Evolutionary conservation across 1,140 invertebrate species (phyloP).

Genomic region (Drosophila dunni): DNA sequence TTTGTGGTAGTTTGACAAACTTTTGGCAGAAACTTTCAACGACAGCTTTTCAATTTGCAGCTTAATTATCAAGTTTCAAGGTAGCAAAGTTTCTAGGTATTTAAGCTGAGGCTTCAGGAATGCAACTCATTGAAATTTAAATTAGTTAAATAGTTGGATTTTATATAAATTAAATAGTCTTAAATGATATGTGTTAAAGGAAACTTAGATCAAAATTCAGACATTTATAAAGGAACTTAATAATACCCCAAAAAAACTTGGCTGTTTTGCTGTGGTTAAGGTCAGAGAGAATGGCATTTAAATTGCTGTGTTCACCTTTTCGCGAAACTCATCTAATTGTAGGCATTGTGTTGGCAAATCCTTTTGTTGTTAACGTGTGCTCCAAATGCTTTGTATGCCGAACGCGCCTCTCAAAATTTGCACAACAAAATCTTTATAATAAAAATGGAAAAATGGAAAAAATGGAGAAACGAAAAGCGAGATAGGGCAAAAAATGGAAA

Average conservation of each 20-base stretch:
- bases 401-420: slow-evolving; percentile 48
- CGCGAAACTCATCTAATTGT: slow-evolving; percentile 48
- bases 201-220: no score
- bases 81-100: no score
- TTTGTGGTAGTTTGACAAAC: slow-evolving; percentile 1
- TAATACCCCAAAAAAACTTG: background rate
- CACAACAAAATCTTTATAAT: slow-evolving; percentile 52
- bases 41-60: no score
- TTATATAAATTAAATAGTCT: no score
- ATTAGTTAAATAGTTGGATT: no score
- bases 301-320: slow-evolving; percentile 21
- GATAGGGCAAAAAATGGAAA: slow-evolving; percentile 16
- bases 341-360: slow-evolving; percentile 34
- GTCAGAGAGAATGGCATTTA: slow-evolving; percentile 18
- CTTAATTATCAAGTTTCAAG: no score
- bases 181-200: no score
- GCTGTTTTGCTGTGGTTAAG: background rate
- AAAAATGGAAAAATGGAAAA: slow-evolving; percentile 8
- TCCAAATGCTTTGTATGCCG: slow-evolving; percentile 68
- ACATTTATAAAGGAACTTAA: no score
- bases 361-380: slow-evolving; percentile 48
- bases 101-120: no score
- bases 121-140: background rate
- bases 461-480: background rate
- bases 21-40: background rate